Conservation (phyloP, 2,888 invertebrate species). For the Tyria jacobaeae region DNA sequence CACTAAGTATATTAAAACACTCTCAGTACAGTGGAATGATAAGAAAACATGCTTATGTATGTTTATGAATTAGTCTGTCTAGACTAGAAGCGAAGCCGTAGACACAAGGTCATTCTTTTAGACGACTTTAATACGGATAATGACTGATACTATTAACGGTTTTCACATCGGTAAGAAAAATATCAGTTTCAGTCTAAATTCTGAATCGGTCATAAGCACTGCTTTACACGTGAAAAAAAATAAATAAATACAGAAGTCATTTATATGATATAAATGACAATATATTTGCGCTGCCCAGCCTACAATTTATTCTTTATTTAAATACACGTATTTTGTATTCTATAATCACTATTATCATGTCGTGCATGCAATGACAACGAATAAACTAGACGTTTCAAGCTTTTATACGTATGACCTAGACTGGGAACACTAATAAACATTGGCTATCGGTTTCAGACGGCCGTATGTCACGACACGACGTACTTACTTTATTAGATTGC, state of each 20-base stretch:
- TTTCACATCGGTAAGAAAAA: no score
- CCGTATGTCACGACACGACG: neutral
- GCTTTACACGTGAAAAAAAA: no score
- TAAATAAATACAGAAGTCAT: no score
- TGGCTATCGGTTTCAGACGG: neutral
- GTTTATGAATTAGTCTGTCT: neutral
- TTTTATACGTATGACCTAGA: neutral
- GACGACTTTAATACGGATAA: neutral
- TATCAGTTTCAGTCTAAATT: no score
- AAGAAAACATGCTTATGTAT: neutral
- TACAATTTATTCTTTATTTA: neutral
- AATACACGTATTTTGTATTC: neutral
- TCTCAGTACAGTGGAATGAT: neutral
- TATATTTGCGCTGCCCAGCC: no score
- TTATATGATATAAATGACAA: no score
- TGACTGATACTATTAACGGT: no score
- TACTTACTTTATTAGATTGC: neutral
- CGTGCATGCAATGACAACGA: neutral
- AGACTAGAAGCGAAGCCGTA: constrained; percentile 1
- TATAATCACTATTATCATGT: neutral
- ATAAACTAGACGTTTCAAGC: neutral
- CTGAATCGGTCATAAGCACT: no score
- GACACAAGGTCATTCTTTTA: neutral
- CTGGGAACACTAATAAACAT: neutral
- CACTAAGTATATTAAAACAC: neutral